These are phyloP conservation scores for Erpornis zantholeuca DNA, from an alignment of 2,113 vertebrate genomes.

Conservation along the genomic window DNA sequence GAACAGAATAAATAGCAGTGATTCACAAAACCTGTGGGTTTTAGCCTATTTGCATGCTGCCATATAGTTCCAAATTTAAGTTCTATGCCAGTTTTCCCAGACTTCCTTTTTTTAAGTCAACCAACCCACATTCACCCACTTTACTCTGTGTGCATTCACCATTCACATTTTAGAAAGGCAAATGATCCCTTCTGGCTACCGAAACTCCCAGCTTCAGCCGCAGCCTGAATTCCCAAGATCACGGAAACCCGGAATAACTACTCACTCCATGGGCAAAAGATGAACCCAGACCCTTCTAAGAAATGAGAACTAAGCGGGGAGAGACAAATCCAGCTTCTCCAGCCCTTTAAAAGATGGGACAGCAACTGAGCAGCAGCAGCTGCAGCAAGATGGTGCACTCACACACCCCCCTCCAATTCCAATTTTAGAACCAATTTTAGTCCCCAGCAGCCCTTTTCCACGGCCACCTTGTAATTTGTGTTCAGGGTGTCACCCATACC, in stretches of 20 bases:
- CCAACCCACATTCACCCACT: slow-evolving; percentile 6
- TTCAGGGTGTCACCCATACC: fast-evolving
- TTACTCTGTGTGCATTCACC: not conserved
- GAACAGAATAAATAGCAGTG: not conserved
- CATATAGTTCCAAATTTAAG: slow-evolving; percentile 30
- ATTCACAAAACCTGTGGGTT: not conserved
- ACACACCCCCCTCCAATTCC: not conserved
- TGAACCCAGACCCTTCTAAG: not conserved
- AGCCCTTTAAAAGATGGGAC: not conserved
- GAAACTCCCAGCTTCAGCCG: not conserved
- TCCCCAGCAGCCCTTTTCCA: not conserved
- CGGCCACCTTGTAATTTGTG: fast-evolving
- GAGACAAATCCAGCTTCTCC: not conserved
- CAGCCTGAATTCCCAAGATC: not conserved
- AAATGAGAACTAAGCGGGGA: not conserved
- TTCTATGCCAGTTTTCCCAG: slow-evolving; percentile 4
- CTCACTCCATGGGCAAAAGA: not conserved
- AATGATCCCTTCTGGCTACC: not conserved
- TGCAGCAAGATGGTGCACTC: not conserved
- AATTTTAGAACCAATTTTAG: not conserved
- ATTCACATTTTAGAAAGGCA: slow-evolving; percentile 12
- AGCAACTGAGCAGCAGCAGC: not conserved
- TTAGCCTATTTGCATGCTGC: slow-evolving; percentile 11
- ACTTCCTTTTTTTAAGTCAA: slow-evolving; percentile 14
- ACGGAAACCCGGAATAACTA: fast-evolving